Evolutionary conservation across 2,888 invertebrate species (phyloP).

Genomic region (Salticus scenicus): DNA sequence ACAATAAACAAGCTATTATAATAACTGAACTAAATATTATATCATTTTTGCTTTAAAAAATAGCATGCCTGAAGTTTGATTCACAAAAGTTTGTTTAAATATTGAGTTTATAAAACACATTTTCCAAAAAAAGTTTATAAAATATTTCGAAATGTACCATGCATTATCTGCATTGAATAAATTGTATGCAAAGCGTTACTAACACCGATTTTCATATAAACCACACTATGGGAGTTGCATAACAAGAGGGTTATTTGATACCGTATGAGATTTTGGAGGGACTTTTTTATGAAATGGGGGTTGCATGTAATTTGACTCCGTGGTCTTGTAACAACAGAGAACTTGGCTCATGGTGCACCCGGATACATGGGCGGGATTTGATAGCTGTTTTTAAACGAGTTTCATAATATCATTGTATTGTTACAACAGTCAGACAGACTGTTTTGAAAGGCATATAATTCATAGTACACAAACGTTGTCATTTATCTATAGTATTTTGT

Average conservation of each 20-base stretch:
- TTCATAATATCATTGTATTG: neutral
- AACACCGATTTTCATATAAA: no score
- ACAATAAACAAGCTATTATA: no score
- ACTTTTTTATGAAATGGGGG: constrained; percentile 9
- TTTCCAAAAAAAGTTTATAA: no score
- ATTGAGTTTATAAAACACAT: no score
- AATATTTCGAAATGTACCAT: no score
- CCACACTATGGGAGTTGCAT: neutral
- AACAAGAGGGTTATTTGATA: neutral
- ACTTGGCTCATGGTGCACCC: neutral
- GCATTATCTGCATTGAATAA: no score
- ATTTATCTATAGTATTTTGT: neutral
- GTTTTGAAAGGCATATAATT: neutral
- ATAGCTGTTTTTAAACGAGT: neutral
- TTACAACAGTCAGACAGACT: neutral
- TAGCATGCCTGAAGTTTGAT: no score
- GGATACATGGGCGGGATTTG: neutral
- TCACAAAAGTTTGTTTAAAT: no score
- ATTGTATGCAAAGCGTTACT: no score
- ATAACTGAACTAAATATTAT: no score
- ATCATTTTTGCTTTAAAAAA: no score
- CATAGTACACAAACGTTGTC: neutral
- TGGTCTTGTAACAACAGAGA: constrained; percentile 8
- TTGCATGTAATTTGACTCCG: constrained; percentile 15
- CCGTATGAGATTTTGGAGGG: neutral